Conservation (phyloP, 1,140 invertebrate species). For the Diachasmimorpha longicaudata region DNA sequence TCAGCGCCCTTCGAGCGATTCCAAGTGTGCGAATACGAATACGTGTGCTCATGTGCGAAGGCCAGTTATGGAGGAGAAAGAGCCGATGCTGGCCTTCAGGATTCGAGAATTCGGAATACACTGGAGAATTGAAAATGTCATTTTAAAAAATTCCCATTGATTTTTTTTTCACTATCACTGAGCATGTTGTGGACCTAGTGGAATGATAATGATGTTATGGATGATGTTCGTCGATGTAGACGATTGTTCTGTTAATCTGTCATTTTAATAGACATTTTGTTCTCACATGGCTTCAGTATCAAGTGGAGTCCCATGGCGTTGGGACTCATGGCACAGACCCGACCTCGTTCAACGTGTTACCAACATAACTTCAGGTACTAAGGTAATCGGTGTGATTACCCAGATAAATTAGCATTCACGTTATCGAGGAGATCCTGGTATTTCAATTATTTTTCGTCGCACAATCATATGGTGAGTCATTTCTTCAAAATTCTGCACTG, state of each 20-base stretch:
- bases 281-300: not conserved
- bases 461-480: not conserved
- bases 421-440: not conserved
- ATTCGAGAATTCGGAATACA: not conserved
- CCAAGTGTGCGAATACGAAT: not conserved
- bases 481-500: not conserved
- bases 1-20: not conserved
- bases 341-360: not conserved
- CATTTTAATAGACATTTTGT: not conserved
- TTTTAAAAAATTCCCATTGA: no score
- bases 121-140: not conserved
- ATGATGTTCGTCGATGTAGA: not conserved
- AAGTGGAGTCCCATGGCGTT: not conserved
- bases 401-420: not conserved
- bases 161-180: no score
- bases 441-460: not conserved
- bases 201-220: not conserved
- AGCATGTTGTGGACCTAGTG: not conserved
- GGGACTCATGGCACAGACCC: not conserved
- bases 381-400: not conserved
- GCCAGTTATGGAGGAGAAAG: conserved; percentile 1
- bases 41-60: not conserved
- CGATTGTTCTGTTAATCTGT: not conserved
- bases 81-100: not conserved
- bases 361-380: not conserved